phyloP scores from a whole-genome alignment of 2,888 invertebrate genomes.

The Andrena haemorrhoa region DNA sequence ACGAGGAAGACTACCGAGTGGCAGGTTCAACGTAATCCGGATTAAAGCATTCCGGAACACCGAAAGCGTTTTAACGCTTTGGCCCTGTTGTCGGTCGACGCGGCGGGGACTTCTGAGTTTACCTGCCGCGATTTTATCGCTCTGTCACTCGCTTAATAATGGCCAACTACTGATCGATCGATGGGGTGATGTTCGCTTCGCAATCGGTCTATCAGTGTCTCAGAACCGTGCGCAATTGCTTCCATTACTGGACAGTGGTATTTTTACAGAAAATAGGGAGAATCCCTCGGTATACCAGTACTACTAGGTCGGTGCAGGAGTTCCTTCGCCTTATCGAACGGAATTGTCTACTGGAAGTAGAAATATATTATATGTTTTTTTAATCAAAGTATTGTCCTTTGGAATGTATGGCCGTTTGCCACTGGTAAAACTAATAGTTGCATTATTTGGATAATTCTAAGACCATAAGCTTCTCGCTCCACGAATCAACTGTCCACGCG shows the following conservation, averaged over 20 bases:
- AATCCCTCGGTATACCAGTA: too few relatives aligned
- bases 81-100: constrained; percentile 48
- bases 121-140: constrained; percentile 60
- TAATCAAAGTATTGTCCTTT: too few relatives aligned
- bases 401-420: too few relatives aligned
- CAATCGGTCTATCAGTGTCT: background rate
- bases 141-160: constrained; percentile 50
- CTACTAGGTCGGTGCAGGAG: too few relatives aligned
- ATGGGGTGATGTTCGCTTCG: background rate
- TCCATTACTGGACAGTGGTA: background rate
- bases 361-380: too few relatives aligned
- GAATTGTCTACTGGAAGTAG: too few relatives aligned
- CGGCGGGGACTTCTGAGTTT: constrained; percentile 48
- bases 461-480: too few relatives aligned
- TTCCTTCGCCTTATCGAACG: too few relatives aligned
- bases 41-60: constrained; percentile 82
- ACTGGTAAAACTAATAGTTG: too few relatives aligned
- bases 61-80: constrained; percentile 83
- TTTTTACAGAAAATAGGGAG: too few relatives aligned
- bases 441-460: too few relatives aligned
- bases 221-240: background rate
- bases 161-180: constrained; percentile 48
- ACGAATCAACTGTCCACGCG: too few relatives aligned
- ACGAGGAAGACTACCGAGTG: constrained; percentile 70
- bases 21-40: constrained; percentile 82